Percentiles rank a stretch among this genome's conserved stretches.
These are phyloP conservation scores for Lamprotornis superbus DNA, from an alignment of 2,113 vertebrate genomes.

Conservation along the genomic window DNA sequence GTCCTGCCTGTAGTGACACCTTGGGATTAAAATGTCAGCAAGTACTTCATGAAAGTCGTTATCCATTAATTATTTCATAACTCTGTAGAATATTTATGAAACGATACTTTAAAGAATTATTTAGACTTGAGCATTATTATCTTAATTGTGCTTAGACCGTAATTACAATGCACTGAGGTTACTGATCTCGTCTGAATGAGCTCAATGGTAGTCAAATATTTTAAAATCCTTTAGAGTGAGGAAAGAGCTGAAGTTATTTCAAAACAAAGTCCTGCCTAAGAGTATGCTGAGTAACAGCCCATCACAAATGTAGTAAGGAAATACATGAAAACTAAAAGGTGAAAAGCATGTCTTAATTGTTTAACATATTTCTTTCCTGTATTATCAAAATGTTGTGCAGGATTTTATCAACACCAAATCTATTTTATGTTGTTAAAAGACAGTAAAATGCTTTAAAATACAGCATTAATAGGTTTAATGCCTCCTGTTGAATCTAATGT, in stretches of 20 bases:
- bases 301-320: not conserved
- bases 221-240: not conserved
- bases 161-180: not conserved
- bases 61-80: constrained; percentile 5
- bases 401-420: not conserved
- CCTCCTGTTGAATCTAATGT: not conserved
- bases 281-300: not conserved
- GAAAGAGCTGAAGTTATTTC: not conserved
- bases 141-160: not conserved
- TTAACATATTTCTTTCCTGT: not conserved
- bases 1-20: not conserved
- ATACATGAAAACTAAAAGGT: not conserved
- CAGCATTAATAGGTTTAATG: not conserved
- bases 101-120: not conserved
- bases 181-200: not conserved
- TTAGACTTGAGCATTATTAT: not conserved
- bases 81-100: not conserved
- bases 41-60: constrained; percentile 18
- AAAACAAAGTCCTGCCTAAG: not conserved
- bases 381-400: not conserved
- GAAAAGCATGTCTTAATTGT: not conserved
- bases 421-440: not conserved
- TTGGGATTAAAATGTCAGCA: constrained; percentile 32
- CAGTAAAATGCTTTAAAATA: not conserved
- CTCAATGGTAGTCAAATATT: not conserved